Conservation (phyloP, 92 coral and sea anemone species). For the Actinernus sp. region DNA sequence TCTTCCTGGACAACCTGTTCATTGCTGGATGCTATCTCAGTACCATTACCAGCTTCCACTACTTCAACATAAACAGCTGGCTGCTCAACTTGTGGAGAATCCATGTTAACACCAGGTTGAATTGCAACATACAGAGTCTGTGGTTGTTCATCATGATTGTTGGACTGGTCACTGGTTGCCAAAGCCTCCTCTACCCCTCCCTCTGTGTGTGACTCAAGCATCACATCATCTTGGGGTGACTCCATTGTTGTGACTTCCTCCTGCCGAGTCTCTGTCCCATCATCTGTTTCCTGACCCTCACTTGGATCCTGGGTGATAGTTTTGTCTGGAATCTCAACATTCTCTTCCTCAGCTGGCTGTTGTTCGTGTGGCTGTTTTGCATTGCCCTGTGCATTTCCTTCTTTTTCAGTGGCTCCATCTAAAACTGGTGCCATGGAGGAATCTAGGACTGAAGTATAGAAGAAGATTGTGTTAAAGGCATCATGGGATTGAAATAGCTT, state of each 20-base stretch:
- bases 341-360: background rate
- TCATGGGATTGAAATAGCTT: background rate
- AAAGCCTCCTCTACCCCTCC: conserved; percentile 1
- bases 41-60: conserved; percentile 95
- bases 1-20: conserved; percentile 92
- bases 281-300: background rate
- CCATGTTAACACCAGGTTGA: conserved; percentile 89
- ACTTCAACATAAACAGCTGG: conserved; percentile 99
- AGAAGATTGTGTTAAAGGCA: background rate
- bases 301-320: background rate
- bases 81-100: conserved; percentile 81
- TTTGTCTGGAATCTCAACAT: background rate
- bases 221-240: background rate
- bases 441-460: too few relatives aligned
- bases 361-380: background rate
- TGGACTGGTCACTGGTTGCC: background rate
- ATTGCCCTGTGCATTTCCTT: background rate
- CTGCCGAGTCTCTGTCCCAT: background rate
- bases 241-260: too few relatives aligned
- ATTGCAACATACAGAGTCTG: conserved; percentile 98
- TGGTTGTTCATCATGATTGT: conserved; percentile 49
- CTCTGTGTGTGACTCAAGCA: background rate
- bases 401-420: background rate
- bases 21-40: conserved; percentile 83
- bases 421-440: too few relatives aligned